Percentiles rank a stretch among this genome's conserved stretches.
Conservation (phyloP, 2,888 invertebrate species). For the Cryptus armator region DNA sequence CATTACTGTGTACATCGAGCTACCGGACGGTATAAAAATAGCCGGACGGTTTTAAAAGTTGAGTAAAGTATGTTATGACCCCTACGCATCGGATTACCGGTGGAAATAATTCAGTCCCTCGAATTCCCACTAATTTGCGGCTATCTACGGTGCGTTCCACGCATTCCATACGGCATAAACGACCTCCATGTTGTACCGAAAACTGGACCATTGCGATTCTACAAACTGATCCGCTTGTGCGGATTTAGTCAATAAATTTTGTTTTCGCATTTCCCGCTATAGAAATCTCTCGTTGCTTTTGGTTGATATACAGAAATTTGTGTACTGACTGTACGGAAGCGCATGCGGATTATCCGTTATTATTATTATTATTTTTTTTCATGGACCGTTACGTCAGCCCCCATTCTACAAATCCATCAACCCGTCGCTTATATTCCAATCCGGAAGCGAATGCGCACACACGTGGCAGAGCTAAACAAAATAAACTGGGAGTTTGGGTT, state of each 20-base stretch:
- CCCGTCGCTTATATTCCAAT: constrained; percentile 15
- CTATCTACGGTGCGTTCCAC: not conserved
- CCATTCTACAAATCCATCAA: constrained; percentile 2
- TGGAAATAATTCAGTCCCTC: not conserved
- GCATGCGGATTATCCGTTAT: constrained; percentile 15
- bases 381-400: not conserved
- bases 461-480: not conserved
- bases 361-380: constrained; percentile 25
- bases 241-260: constrained; percentile 34
- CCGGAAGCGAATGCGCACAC: constrained; percentile 5
- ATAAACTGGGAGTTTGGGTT: not conserved
- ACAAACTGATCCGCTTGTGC: not conserved
- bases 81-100: not conserved
- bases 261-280: not conserved
- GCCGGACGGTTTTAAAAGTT: not conserved
- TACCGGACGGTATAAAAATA: not conserved
- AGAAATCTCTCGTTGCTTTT: not conserved
- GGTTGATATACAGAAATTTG: constrained; percentile 23
- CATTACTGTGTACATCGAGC: not conserved
- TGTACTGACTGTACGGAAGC: not conserved
- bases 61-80: not conserved
- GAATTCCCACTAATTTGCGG: constrained; percentile 35
- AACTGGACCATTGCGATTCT: not conserved
- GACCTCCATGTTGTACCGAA: not conserved
- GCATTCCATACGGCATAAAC: not conserved